Conservation (phyloP, 1,140 invertebrate species). For the Sitodiplosis mosellana region DNA sequence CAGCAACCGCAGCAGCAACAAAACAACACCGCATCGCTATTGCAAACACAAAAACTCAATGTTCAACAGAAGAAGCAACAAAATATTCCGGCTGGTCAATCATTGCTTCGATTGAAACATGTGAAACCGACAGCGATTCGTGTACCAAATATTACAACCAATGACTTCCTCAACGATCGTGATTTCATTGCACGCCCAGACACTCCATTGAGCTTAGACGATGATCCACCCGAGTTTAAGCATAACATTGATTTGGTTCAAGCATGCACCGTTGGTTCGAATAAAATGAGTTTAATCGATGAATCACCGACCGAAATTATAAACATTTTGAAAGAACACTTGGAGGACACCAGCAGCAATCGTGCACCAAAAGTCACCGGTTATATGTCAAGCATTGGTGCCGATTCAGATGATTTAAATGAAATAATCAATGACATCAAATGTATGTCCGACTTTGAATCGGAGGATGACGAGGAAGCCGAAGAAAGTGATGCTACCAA, state of each 20-base stretch:
- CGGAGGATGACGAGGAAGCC: neutral
- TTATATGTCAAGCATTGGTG: neutral
- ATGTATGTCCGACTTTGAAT: conserved; percentile 1
- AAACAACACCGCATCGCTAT: neutral
- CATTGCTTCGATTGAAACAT: conserved; percentile 10
- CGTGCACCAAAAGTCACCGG: neutral
- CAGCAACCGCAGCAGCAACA: neutral
- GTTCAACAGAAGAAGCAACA: conserved; percentile 5
- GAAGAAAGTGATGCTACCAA: conserved; percentile 4
- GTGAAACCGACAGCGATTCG: conserved; percentile 3
- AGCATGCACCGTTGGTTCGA: conserved; percentile 23
- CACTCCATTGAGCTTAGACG: conserved; percentile 10
- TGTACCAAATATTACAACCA: neutral
- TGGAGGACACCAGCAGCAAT: conserved; percentile 14
- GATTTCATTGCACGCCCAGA: conserved; percentile 9
- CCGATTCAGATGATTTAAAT: neutral
- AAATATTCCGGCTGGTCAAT: conserved; percentile 17
- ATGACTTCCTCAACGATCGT: conserved; percentile 1
- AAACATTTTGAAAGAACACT: conserved; percentile 13
- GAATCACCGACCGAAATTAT: conserved; percentile 1
- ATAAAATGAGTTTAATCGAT: conserved; percentile 9
- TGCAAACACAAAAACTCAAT: neutral
- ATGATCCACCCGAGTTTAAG: conserved; percentile 10
- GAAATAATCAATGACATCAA: conserved; percentile 3
- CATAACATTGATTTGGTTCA: conserved; percentile 18